These are phyloP conservation scores for Enoplosus armatus DNA, from an alignment of 2,797 vertebrate species.

Conservation along the genomic window DNA sequence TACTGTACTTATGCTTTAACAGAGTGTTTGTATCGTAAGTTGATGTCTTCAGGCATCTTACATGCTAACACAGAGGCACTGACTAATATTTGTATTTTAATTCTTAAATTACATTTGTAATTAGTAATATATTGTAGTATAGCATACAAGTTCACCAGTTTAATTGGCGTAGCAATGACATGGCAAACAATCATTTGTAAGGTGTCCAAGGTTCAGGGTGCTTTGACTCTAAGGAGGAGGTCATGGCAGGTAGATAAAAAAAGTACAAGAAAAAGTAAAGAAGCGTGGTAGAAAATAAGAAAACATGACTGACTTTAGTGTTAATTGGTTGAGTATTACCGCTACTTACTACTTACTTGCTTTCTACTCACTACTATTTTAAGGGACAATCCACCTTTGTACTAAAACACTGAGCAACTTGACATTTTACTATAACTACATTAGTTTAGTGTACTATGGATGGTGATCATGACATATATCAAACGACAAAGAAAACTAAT, in stretches of 20 bases:
- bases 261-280: background rate
- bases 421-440: background rate
- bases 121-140: background rate
- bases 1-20: constrained; percentile 30
- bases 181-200: constrained; percentile 13
- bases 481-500: background rate
- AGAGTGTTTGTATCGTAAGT: constrained; percentile 13
- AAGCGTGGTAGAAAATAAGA: constrained; percentile 1
- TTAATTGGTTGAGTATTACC: background rate
- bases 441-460: constrained; percentile 5
- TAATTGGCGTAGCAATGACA: background rate
- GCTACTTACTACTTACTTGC: background rate
- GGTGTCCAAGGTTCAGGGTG: background rate
- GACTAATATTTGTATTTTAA: constrained; percentile 5
- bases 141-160: constrained; percentile 4
- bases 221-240: constrained; percentile 9
- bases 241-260: constrained; percentile 4
- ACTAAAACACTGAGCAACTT: background rate
- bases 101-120: constrained; percentile 24
- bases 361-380: background rate
- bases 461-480: background rate
- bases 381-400: constrained; percentile 19
- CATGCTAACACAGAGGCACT: constrained; percentile 2
- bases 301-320: background rate
- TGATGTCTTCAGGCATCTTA: constrained; percentile 9